Evolutionary conservation across 2,888 invertebrate genomes (phyloP), one percentile per base, ranked within the genome.

Genomic region (Oscheius onirici): DNA sequence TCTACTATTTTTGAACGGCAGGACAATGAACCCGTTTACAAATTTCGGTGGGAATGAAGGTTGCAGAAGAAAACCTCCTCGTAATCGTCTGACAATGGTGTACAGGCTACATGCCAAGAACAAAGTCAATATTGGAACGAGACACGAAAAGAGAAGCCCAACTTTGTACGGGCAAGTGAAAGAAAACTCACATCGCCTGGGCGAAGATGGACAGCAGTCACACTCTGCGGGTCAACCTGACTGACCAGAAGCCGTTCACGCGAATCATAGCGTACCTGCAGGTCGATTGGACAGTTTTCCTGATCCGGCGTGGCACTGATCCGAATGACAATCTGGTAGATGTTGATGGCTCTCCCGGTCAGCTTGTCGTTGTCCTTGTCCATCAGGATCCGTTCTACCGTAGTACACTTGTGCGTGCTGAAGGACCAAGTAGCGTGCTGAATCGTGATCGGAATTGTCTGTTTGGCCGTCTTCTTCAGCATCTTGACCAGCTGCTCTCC

Each of bases 271-370:
- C 73, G 74, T 15, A 81, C 77, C n/a, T 69, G 58, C 24, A 79
- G 46, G 22, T 75, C 75, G 34, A 80, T 51, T 46, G 73, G 69
- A n/a, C 57, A 17, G 3, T 15, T 11, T 44, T 76, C 74, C 15
- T 24, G 24, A 44, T 46, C 49, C 43, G 60, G 60, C 15, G 60
- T n/a, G 3, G 26, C 1, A 2, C 24, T 51, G 2, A 51, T 20
- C 51, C 20, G 22, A 51, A 51, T 15, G 67, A 60, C 5, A 68
- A 78, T 76, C 40, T 71, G 77, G 41, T 77, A 80, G 66, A 77
- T 69, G 49, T 80, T 77, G 34, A 81, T 78, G 0, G 81, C 79
- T n/a, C 78, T 72, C 10, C 78, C 72, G 28, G 78, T 81, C 44
- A 77, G 71, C 44, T 74, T 77, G 46, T 77, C 74, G n/a, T 71